phyloP scores from a whole-genome alignment of 1,140 invertebrate genomes.

The Aphaenogaster floridana region DNA sequence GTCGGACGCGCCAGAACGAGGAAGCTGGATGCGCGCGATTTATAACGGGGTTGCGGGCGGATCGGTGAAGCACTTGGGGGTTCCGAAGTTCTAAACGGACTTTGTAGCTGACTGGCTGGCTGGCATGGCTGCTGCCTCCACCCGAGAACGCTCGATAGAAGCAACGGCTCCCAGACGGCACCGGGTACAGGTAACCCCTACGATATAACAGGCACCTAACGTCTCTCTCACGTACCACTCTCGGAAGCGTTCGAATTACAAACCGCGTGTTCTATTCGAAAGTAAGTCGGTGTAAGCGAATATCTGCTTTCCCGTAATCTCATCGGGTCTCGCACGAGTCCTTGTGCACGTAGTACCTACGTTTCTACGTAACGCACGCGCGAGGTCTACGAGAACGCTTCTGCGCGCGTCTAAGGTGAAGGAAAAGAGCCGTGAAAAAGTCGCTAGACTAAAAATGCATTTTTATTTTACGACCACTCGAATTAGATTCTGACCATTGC shows the following conservation, averaged over 20 bases:
- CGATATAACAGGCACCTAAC: slow-evolving; percentile 34
- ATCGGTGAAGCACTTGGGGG: slow-evolving; percentile 72
- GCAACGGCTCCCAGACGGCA: slow-evolving; percentile 72
- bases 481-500: not conserved
- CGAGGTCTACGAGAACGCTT: not conserved
- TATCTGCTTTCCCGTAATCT: slow-evolving; percentile 49
- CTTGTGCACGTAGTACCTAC: not conserved
- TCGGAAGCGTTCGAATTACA: slow-evolving; percentile 39
- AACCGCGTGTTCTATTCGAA: slow-evolving; percentile 43
- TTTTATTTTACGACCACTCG: slow-evolving; percentile 42
- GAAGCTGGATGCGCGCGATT: slow-evolving; percentile 50
- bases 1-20: not conserved
- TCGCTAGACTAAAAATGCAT: not conserved
- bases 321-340: not conserved
- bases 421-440: not conserved
- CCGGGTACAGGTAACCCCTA: slow-evolving; percentile 51
- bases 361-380: not conserved
- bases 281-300: slow-evolving; percentile 33
- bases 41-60: slow-evolving; percentile 50
- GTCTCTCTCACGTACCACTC: slow-evolving; percentile 22
- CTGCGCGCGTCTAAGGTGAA: not conserved
- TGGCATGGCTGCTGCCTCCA: not conserved
- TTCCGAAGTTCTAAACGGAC: slow-evolving; percentile 72
- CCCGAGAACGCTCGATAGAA: slow-evolving; percentile 56
- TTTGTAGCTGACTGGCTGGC: slow-evolving; percentile 49